Evolutionary conservation across 2,888 invertebrate species (phyloP).

Genomic region (Netelia melanura): DNA sequence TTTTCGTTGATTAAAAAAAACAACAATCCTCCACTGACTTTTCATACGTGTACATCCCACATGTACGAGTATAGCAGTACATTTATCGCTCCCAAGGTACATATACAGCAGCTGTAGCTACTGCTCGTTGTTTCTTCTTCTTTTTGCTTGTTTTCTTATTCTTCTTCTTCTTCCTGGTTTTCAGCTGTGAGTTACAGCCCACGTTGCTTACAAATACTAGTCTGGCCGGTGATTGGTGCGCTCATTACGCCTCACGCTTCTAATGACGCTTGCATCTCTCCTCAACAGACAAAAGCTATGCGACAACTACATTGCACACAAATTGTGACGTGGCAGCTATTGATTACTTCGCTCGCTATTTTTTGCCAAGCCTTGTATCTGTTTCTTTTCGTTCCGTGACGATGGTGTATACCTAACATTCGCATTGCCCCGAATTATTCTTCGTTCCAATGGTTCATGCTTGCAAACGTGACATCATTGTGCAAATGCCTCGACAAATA

Average conservation of each 20-base stretch:
- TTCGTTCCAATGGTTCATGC: too few relatives aligned
- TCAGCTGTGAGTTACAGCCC: slow-evolving; percentile 24
- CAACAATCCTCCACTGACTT: too few relatives aligned
- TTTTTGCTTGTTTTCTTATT: slow-evolving; percentile 65
- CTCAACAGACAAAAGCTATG: slow-evolving; percentile 68
- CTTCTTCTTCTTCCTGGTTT: slow-evolving; percentile 50
- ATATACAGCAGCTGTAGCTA: not conserved
- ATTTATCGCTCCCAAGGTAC: not conserved
- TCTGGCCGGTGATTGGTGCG: slow-evolving; percentile 83
- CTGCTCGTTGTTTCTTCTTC: not conserved
- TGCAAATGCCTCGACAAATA: too few relatives aligned
- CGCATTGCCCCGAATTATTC: too few relatives aligned
- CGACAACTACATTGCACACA: slow-evolving; percentile 56
- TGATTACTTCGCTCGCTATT: slow-evolving; percentile 39
- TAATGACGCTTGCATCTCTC: slow-evolving; percentile 82
- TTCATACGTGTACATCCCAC: too few relatives aligned
- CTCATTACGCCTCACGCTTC: slow-evolving; percentile 80
- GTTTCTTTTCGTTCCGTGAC: too few relatives aligned
- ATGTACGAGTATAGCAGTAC: too few relatives aligned
- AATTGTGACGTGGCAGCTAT: slow-evolving; percentile 62
- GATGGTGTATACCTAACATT: too few relatives aligned
- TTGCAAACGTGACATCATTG: too few relatives aligned
- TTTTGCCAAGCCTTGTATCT: not conserved
- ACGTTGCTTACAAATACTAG: slow-evolving; percentile 56
- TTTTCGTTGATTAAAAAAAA: too few relatives aligned